A percentile compares a stretch with the other conserved stretches of the same genome.
These are phyloP conservation scores for Eutolmus rufibarbis DNA, from an alignment of 2,888 invertebrate genomes.

Conservation along the genomic window DNA sequence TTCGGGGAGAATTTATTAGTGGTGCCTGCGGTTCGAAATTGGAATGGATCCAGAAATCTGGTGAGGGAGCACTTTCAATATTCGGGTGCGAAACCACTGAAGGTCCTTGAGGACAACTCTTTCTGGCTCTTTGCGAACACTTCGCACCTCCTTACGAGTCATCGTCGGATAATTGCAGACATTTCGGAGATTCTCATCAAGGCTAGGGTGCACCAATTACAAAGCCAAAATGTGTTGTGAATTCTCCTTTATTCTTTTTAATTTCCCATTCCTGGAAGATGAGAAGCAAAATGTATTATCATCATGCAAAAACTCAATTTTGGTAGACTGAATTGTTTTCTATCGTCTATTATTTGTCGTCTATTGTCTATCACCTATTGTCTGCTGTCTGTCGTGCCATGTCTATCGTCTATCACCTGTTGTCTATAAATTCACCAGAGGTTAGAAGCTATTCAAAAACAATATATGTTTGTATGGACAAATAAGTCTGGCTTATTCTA, in stretches of 20 bases:
- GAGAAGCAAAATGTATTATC: not conserved
- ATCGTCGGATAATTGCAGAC: not conserved
- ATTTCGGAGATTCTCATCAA: not conserved
- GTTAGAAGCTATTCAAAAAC: not conserved
- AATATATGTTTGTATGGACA: not conserved
- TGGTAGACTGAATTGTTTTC: not conserved
- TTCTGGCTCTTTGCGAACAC: not conserved
- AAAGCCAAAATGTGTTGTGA: not conserved
- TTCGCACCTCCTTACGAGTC: not conserved
- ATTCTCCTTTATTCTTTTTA: not conserved
- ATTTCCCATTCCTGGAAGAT: not conserved
- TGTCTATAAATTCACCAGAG: not conserved
- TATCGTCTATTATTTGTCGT: not conserved
- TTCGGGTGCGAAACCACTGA: not conserved
- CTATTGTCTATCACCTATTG: not conserved
- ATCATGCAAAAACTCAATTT: not conserved
- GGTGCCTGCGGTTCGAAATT: not conserved
- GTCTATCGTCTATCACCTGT: not conserved
- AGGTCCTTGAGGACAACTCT: not conserved
- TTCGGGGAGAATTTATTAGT: slow-evolving; percentile 11
- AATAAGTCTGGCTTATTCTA: not conserved
- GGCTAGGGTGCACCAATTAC: not conserved
- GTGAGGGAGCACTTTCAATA: not conserved
- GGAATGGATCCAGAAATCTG: slow-evolving; percentile 11
- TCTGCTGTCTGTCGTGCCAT: not conserved